Base-by-base conservation (phyloP, 2,797 vertebrate species). In the Siniperca obscura region DNA sequence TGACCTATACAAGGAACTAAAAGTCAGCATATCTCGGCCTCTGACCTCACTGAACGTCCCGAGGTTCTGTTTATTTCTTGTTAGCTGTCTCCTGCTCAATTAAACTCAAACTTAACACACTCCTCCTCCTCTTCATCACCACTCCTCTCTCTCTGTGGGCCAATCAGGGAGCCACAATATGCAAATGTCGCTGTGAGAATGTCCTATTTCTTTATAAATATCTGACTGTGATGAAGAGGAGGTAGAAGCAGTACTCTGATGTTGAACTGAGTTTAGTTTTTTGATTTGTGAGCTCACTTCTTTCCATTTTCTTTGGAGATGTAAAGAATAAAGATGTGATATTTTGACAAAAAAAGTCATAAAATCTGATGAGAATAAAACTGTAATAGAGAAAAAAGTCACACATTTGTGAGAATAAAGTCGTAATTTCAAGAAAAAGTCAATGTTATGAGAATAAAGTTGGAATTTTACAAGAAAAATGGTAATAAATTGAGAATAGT, bases 181-280 rank as follows among this genome's bases (percentile, higher is more conserved):
- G 91, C 87, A 93, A 93, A 95, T 93, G 85, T 68, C 66, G 56
- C 60, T 86, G 81, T 81, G 89, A 83, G 87, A 88, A 77, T 93
- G 94, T 89, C 92, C 93, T 92, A 94, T 88, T 92, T 94, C 88
- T 85, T 91, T 93, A 94, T 91, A 94, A 94, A 95, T 94, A 94
- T 91, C 84, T 87, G 83, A 85, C 78, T 85, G 83, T 88, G 86
- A 89, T 91, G 91, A 91, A 86, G 86, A 86, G 61, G 71, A 81
- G 61, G 71, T 38, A 92, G 81, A 53, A 52, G 30, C 52, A 16
- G 38, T 42, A 64, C 48, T 79, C 76, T 83, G 82, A 75, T 74
- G 86, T 62, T 48, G 46, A 14, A 46, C 44, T 46, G 44, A 46
- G 44, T 46, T 76, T 10, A 13, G 27, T 66, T 73, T 36, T 70